phyloP scores from a whole-genome alignment of 2,113 vertebrate species.

The Bufo bufo region DNA sequence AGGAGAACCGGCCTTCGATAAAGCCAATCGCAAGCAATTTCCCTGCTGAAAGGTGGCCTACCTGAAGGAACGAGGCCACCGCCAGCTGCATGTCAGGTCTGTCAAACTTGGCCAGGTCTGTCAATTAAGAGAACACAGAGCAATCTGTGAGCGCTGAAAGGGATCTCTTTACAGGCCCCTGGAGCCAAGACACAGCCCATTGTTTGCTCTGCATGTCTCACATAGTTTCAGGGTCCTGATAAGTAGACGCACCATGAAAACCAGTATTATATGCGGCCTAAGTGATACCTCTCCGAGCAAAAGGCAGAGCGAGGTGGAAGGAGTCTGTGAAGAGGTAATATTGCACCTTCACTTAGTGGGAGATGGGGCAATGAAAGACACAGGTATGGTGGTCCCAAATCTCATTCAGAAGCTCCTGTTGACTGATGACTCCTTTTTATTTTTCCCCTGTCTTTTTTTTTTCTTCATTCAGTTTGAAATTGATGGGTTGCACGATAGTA shows the following conservation, averaged over 20 bases:
- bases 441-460: constrained; percentile 58
- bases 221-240: constrained; percentile 92
- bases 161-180: constrained; percentile 82
- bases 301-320: constrained; percentile 73
- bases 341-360: constrained; percentile 78
- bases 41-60: constrained; percentile 86
- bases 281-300: constrained; percentile 76
- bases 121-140: constrained; percentile 92
- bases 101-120: constrained; percentile 81
- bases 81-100: constrained; percentile 83
- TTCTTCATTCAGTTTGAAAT: constrained; percentile 68
- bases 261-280: constrained; percentile 85
- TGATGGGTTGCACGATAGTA: constrained; percentile 65
- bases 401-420: constrained; percentile 72
- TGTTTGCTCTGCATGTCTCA: constrained; percentile 91
- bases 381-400: constrained; percentile 84
- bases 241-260: constrained; percentile 87
- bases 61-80: constrained; percentile 71
- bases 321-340: constrained; percentile 79
- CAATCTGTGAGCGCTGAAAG: constrained; percentile 91
- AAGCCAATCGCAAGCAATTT: constrained; percentile 82
- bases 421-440: constrained; percentile 73
- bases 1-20: constrained; percentile 71
- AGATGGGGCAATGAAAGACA: constrained; percentile 78
- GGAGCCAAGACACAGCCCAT: constrained; percentile 85